A percentile compares a stretch with the other conserved stretches of the same genome.
These are phyloP conservation scores for Habroteleia sp. DNA, from an alignment of 2,888 invertebrate species.

Conservation along the genomic window DNA sequence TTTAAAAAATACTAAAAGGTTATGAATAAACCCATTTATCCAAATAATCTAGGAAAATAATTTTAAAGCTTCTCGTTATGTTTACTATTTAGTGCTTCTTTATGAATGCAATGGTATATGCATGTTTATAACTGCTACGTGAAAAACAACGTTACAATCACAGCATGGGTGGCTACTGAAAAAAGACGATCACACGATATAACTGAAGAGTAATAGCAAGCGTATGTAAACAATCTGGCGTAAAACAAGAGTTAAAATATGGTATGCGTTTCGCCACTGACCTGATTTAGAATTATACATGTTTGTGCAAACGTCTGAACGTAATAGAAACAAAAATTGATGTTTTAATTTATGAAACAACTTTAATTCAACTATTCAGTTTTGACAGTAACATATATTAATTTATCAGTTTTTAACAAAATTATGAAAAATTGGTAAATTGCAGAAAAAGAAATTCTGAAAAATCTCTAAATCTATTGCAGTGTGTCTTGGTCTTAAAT, in stretches of 20 bases:
- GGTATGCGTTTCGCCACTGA: slow-evolving; percentile 14
- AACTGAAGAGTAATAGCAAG: slow-evolving; percentile 47
- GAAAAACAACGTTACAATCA: slow-evolving; percentile 48
- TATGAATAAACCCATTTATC: slow-evolving; percentile 26
- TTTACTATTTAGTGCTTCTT: slow-evolving; percentile 29
- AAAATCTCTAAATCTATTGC: slow-evolving; percentile 7
- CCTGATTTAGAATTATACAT: slow-evolving; percentile 23
- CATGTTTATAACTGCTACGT: slow-evolving; percentile 29
- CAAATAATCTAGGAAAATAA: slow-evolving; percentile 12
- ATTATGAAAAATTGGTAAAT: not conserved
- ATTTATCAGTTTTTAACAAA: slow-evolving; percentile 16
- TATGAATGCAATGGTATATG: slow-evolving; percentile 34
- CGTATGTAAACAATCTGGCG: slow-evolving; percentile 48
- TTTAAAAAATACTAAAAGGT: slow-evolving; percentile 11
- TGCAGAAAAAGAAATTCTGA: not conserved
- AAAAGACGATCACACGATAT: slow-evolving; percentile 30
- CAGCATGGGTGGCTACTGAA: not conserved
- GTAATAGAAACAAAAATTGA: no score
- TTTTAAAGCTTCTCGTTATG: slow-evolving; percentile 14
- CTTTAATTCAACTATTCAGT: not conserved
- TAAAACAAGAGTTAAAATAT: slow-evolving; percentile 42
- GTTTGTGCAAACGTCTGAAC: slow-evolving; percentile 2
- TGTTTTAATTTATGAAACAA: no score
- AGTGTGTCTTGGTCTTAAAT: slow-evolving; percentile 35
- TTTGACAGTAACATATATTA: not conserved